These are phyloP conservation scores for Argyra leucocephala DNA, from an alignment of 2,888 invertebrate genomes.

Conservation along the genomic window DNA sequence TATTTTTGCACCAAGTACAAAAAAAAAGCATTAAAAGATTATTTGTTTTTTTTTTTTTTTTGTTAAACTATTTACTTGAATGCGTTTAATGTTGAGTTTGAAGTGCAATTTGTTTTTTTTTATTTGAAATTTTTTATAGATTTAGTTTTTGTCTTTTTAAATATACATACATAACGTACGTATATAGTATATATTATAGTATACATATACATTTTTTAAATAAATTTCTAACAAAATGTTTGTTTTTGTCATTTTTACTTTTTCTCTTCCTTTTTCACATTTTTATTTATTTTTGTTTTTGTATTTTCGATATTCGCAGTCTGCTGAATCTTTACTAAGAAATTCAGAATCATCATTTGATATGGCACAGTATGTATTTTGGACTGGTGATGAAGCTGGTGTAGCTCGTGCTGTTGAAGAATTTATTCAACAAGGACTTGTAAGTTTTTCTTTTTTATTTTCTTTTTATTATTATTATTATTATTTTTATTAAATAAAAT, in stretches of 20 bases:
- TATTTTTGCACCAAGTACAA: no score
- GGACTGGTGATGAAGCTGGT: conserved; percentile 72
- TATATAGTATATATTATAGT: background rate
- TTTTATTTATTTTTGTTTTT: background rate
- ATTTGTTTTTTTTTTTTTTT: no score
- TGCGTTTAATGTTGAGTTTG: background rate
- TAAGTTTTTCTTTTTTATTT: conserved; percentile 39
- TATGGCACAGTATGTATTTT: conserved; percentile 74
- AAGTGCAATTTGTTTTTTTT: background rate
- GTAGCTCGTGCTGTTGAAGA: conserved; percentile 68
- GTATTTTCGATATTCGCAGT: conserved; percentile 40
- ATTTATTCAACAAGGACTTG: conserved; percentile 65
- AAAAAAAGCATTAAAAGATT: no score
- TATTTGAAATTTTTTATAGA: background rate
- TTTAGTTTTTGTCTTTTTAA: no score
- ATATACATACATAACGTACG: no score
- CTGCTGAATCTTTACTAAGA: conserved; percentile 40
- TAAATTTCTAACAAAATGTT: background rate
- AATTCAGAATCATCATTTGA: conserved; percentile 60
- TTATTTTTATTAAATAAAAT: background rate
- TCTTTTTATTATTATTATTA: no score
- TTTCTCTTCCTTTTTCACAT: background rate
- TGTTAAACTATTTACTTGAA: background rate
- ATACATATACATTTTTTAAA: conserved; percentile 1
- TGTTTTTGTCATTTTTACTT: background rate